Evolutionary conservation across 1,140 invertebrate species (phyloP).

Genomic region (Eupristina koningsbergeri): DNA sequence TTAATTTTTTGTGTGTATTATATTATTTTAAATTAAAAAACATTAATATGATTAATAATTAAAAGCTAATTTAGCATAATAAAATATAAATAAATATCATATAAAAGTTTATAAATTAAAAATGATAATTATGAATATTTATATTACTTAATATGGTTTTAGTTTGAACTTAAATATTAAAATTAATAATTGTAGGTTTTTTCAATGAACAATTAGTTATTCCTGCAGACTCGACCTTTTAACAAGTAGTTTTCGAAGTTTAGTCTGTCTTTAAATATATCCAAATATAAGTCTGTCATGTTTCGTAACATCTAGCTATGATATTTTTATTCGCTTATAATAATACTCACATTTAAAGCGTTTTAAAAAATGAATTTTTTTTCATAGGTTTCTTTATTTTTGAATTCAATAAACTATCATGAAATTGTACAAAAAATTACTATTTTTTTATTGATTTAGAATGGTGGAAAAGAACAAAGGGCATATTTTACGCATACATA

Average conservation of each 20-base stretch:
- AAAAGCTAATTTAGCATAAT: too few species aligned
- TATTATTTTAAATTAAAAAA: too few species aligned
- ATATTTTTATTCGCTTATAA: slow-evolving; percentile 27
- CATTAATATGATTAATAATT: too few species aligned
- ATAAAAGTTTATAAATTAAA: too few species aligned
- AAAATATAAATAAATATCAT: too few species aligned
- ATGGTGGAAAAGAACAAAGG: too few species aligned
- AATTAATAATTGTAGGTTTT: slow-evolving; percentile 33
- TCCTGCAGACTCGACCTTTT: slow-evolving; percentile 22
- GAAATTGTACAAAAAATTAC: too few species aligned
- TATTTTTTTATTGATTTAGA: too few species aligned
- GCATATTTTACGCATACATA: too few species aligned
- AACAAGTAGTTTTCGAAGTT: slow-evolving; percentile 27
- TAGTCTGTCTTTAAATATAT: slow-evolving; percentile 33
- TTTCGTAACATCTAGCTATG: slow-evolving; percentile 29
- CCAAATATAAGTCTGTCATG: slow-evolving; percentile 29
- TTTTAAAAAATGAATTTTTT: neutral
- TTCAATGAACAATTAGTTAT: slow-evolving; percentile 10
- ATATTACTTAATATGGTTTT: neutral
- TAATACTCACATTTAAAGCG: neutral
- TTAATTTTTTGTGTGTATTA: too few species aligned
- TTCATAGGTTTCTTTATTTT: neutral
- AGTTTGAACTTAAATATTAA: slow-evolving; percentile 38
- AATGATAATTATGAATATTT: neutral
- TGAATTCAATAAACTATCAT: too few species aligned